Evolutionary conservation across 2,113 vertebrate genomes (phyloP), one percentile per base, ranked within the genome.

Genomic region (Eurystomus gularis): DNA sequence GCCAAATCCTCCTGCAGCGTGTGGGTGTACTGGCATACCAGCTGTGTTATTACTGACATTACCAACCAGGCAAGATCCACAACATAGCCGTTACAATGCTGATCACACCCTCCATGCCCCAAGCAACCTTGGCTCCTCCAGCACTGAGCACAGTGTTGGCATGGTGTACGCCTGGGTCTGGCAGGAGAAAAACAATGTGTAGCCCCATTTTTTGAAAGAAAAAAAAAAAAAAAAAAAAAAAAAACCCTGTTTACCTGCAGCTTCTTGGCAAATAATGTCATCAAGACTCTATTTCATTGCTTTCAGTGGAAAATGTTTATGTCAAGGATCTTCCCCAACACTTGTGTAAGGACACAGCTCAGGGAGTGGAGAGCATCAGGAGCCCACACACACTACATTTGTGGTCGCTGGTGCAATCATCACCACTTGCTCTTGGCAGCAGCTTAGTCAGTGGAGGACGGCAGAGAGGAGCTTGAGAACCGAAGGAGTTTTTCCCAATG

Each of bases 121-220:
- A 54, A 40, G 39, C 42, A 28, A 28, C 60, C 17, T 52, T 2
- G 3, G 26, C 10, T 86, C 15, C 42, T 52, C 35, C 8, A 3
- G 52, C 35, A 48, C 39, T 5, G 12, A 71, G 40, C 0, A 0
- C 0, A 11, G 33, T 13, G 17, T 15, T 2, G 0, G 8, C 0
- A 0, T 40, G 29, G 31, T 18, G 2, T n/a, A 54, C 0, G 1
- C 8, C 26, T 23, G 39, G 37, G 24, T 87, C 51, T 77, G 35
- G 15, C 55, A 48, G 52, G 55, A 88, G 68, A 21, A 42, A 92
- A 83, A 60, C 9, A 78, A 73, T 0, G 1, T 11, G 20, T 37
- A 79, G 58, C 10, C 25, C 12, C 0, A 0, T 16, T 83, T 72
- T 51, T 3, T n/a, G n/a, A n/a, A n/a, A n/a, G 10, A 0, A 6